Evolutionary conservation across 2,113 vertebrate species (phyloP).

Genomic region (Heptranchias perlo): DNA sequence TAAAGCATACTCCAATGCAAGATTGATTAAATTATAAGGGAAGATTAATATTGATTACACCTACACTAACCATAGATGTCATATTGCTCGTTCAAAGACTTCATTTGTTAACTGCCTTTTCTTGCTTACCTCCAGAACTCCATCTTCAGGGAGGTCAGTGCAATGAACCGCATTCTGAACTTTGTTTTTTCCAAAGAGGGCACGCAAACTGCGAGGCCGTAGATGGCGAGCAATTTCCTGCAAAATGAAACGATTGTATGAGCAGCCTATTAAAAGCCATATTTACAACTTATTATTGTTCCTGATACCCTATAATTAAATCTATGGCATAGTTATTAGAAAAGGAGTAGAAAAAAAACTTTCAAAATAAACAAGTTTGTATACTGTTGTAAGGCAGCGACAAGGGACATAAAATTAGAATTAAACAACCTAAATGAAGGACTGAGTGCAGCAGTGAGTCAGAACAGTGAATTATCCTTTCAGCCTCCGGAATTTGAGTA

Average conservation of each 20-base stretch:
- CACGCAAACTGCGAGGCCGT: slow-evolving; percentile 74
- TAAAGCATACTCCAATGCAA: neutral
- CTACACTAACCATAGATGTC: neutral
- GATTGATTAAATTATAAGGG: neutral
- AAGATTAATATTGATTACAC: neutral
- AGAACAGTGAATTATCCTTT: neutral
- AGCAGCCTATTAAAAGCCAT: neutral
- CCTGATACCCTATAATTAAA: neutral
- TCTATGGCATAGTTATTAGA: neutral
- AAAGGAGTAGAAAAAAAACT: neutral
- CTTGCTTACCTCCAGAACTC: slow-evolving; percentile 76
- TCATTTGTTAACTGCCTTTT: neutral
- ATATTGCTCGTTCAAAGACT: neutral
- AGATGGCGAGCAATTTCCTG: slow-evolving; percentile 83
- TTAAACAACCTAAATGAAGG: neutral
- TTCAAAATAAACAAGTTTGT: neutral
- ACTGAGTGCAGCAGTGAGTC: neutral
- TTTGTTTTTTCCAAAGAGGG: slow-evolving; percentile 78
- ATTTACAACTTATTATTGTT: neutral
- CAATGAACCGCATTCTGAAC: slow-evolving; percentile 88
- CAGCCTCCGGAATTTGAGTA: neutral
- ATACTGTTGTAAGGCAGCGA: neutral
- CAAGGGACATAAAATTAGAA: neutral
- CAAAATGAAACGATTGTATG: slow-evolving; percentile 41
- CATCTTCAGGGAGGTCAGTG: slow-evolving; percentile 86